A percentile compares a stretch with the other conserved stretches of the same genome.
phyloP scores from a whole-genome alignment of 2,113 vertebrate genomes.

The Donacobius atricapilla region DNA sequence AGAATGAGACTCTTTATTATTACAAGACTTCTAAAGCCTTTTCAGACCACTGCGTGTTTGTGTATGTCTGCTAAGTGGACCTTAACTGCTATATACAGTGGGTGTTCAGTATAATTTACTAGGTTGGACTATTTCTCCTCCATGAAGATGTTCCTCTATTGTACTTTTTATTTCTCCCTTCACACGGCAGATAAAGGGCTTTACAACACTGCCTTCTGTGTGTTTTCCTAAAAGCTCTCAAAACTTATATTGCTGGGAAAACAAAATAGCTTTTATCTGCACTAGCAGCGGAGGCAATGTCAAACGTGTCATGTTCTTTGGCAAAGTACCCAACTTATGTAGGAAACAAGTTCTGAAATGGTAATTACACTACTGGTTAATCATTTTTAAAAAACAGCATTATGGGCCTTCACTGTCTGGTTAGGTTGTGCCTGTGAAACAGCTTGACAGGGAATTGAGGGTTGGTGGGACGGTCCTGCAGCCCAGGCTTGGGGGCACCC shows the following conservation, averaged over 20 bases:
- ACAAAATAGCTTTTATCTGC: slow-evolving; percentile 34
- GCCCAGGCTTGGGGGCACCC: background rate
- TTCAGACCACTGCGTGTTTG: slow-evolving; percentile 44
- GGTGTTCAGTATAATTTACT: slow-evolving; percentile 37
- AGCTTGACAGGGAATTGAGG: background rate
- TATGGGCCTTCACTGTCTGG: background rate
- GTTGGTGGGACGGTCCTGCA: background rate
- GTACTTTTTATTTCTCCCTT: slow-evolving; percentile 8
- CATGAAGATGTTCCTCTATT: background rate
- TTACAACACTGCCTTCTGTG: slow-evolving; percentile 1
- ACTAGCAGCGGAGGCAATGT: background rate
- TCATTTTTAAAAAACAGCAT: background rate
- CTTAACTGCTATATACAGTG: slow-evolving; percentile 52
- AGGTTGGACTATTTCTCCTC: slow-evolving; percentile 8
- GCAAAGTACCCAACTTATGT: slow-evolving; percentile 1
- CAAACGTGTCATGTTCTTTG: slow-evolving; percentile 34
- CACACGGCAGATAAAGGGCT: background rate
- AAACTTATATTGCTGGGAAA: background rate
- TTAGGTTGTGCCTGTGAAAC: background rate
- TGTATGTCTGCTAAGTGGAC: slow-evolving; percentile 60
- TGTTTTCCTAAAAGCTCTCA: slow-evolving; percentile 20
- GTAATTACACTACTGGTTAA: slow-evolving; percentile 40
- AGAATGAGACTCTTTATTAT: slow-evolving; percentile 68
- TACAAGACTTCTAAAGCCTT: slow-evolving; percentile 58
- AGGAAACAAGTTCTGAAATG: slow-evolving; percentile 21